Percentiles rank a stretch among this genome's conserved stretches.
Evolutionary conservation across 2,888 invertebrate genomes (phyloP).

Genomic region (Nebria brevicollis): DNA sequence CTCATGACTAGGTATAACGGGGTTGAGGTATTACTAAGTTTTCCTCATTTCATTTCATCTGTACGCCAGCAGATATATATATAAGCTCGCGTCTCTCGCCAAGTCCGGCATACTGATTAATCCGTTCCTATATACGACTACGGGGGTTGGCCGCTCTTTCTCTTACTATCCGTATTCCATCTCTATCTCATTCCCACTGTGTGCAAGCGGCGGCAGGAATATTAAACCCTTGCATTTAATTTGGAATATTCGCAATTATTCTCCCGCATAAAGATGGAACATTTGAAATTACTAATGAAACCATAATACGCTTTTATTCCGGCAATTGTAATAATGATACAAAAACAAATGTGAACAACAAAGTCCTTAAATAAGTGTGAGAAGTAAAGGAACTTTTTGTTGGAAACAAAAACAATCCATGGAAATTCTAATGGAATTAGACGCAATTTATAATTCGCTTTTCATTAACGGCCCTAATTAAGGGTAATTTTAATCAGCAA

Average conservation of each 20-base stretch:
- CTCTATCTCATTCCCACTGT: not conserved
- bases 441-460: conserved; percentile 57
- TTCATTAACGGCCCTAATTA: conserved; percentile 59
- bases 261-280: too few relatives aligned
- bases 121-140: conserved; percentile 50
- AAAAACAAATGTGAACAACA: not conserved
- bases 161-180: not conserved
- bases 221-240: too few relatives aligned
- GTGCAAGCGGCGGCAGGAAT: too few relatives aligned
- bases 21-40: conserved; percentile 64
- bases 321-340: too few relatives aligned
- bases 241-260: too few relatives aligned
- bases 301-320: too few relatives aligned
- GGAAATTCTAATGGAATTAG: conserved; percentile 40
- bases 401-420: not conserved
- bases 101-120: conserved; percentile 62
- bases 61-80: conserved; percentile 60
- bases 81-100: conserved; percentile 53
- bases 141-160: not conserved
- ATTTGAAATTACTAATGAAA: too few relatives aligned
- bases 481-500: conserved; percentile 50
- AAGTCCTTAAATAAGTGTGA: not conserved
- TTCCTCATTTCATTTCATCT: conserved; percentile 64
- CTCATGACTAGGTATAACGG: conserved; percentile 25
- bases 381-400: conserved; percentile 3